Base-by-base conservation (phyloP, 1,140 invertebrate genomes). In the Contarinia nasturtii region DNA sequence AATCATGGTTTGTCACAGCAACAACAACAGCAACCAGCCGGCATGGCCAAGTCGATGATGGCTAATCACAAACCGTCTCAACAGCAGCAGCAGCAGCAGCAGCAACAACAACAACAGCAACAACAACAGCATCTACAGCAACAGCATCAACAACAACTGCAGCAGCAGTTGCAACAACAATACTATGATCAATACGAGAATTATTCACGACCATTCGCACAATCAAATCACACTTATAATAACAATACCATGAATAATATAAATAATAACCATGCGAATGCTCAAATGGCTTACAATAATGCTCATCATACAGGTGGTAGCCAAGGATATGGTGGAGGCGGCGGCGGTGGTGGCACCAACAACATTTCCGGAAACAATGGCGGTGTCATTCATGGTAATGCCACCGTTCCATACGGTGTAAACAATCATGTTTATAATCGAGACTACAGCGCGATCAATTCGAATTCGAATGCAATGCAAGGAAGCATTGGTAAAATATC, bases 401-500 rank as follows among this genome's bases (percentile, higher is more conserved):
- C 43, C n/a, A n/a, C 38, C 38, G 18, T 27, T 27, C 4, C 27
- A 27, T 27, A 27, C 27, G 27, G 21, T 44, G 14, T 14, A 22
- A 21, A 46, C 36, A 46, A 46, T 22, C 14, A 12, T 18, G 11
- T 15, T 15, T 46, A 46, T 18, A 38, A 19, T 37, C 33, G 7
- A 12, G 7, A 33, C 14, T 44, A 19, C 7, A 44, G 18, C 14
- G 44, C 44, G 15, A 14, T 33, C 2, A 12, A 33, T 42, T 33
- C 7, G 14, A 12, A 33, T 42, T 33, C 7, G 20, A 22, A 14
- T 15, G 20, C 38, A n/a, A 20, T 22, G 19, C 41, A 45, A 18
- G 20, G n/a, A 27, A 34, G 37, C 3, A 65, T 77, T 48, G 81
- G 80, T 18, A 78, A 80, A 64, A 85, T 85, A 50, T 77, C 80